phyloP scores from a whole-genome alignment of 2,888 invertebrate genomes.

The Caenorhabditis sp. region DNA sequence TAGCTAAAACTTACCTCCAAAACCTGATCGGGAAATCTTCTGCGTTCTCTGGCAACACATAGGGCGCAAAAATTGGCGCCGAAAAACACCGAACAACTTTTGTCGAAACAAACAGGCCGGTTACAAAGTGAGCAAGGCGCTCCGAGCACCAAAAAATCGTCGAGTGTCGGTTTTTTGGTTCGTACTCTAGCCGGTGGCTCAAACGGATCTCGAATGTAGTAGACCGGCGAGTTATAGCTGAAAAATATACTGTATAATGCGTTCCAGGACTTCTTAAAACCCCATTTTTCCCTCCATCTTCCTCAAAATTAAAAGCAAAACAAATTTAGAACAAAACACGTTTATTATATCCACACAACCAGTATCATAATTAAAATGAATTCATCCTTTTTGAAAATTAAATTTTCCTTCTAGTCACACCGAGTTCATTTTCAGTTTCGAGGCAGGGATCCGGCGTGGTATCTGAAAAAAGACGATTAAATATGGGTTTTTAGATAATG shows the following conservation, averaged over 20 bases:
- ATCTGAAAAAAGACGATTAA: neutral
- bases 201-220: conserved; percentile 58
- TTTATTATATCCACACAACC: no score
- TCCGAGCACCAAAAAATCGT: conserved; percentile 56
- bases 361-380: no score
- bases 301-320: no score
- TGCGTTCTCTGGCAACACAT: conserved; percentile 47
- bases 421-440: neutral
- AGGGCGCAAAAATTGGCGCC: conserved; percentile 52
- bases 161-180: conserved; percentile 44
- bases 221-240: conserved; percentile 54
- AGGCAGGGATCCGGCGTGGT: neutral
- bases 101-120: conserved; percentile 48
- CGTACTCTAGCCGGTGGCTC: conserved; percentile 43
- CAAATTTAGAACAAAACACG: no score
- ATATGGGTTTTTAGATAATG: no score
- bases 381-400: neutral
- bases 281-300: no score
- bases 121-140: conserved; percentile 47
- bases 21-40: conserved; percentile 51
- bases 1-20: conserved; percentile 19
- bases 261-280: neutral
- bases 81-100: conserved; percentile 51
- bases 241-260: conserved; percentile 2
- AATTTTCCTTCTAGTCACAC: neutral